These are phyloP conservation scores for Zaprionus kolodkinae DNA, from an alignment of 1,140 invertebrate genomes.

Conservation along the genomic window DNA sequence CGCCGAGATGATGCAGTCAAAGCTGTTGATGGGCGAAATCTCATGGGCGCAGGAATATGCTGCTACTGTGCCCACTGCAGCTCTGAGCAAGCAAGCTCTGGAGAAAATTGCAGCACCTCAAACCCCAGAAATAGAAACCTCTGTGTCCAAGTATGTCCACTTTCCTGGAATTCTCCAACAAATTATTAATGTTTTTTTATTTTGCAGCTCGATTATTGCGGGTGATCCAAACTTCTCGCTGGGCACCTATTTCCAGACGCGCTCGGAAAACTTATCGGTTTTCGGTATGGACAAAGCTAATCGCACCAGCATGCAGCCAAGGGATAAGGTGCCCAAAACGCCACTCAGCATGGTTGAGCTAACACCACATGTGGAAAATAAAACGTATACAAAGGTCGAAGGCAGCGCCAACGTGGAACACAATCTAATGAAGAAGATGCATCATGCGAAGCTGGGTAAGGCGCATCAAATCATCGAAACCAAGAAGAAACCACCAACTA, in stretches of 20 bases:
- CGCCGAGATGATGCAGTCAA: constrained; percentile 76
- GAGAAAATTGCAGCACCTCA: constrained; percentile 52
- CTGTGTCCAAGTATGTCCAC: constrained; percentile 65
- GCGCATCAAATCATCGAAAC: constrained; percentile 19
- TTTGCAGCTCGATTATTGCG: constrained; percentile 61
- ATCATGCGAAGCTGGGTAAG: constrained; percentile 45
- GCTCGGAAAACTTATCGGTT: constrained; percentile 68
- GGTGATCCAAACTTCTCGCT: constrained; percentile 76
- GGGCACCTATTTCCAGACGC: constrained; percentile 73
- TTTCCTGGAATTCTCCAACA: not conserved
- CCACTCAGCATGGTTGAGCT: constrained; percentile 14
- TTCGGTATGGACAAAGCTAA: constrained; percentile 55
- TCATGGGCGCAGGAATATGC: constrained; percentile 79
- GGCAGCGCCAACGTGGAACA: constrained; percentile 32
- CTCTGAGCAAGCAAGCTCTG: constrained; percentile 64
- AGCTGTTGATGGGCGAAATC: constrained; percentile 72
- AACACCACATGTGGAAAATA: constrained; percentile 72
- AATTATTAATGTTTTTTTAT: not conserved
- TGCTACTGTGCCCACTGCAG: constrained; percentile 65
- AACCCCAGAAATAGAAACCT: constrained; percentile 58
- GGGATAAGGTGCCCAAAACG: constrained; percentile 27
- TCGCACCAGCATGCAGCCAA: constrained; percentile 31
- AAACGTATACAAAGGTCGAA: constrained; percentile 68
- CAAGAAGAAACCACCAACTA: constrained; percentile 49
- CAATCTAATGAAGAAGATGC: constrained; percentile 58